Percentiles rank a stretch among this genome's conserved stretches.
These are phyloP conservation scores for Pantelozetes paolii DNA, from an alignment of 2,888 invertebrate species.

Conservation along the genomic window DNA sequence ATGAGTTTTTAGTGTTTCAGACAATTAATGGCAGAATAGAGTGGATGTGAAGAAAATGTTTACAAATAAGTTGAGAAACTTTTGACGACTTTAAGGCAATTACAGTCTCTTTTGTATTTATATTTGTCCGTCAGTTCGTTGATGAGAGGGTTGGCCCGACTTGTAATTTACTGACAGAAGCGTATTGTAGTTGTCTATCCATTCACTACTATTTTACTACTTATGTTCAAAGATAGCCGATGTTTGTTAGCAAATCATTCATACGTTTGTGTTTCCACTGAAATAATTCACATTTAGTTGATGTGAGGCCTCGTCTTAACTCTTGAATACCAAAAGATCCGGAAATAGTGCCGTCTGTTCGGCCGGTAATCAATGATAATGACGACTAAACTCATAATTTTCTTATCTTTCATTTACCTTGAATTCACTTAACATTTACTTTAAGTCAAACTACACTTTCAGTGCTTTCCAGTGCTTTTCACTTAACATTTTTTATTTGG, in stretches of 20 bases:
- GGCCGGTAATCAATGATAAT: constrained; percentile 26
- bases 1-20: too few relatives aligned
- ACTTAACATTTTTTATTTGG: too few relatives aligned
- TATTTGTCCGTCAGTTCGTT: constrained; percentile 8
- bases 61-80: not conserved
- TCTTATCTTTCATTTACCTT: constrained; percentile 36
- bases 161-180: constrained; percentile 36
- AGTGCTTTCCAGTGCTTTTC: too few relatives aligned
- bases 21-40: constrained; percentile 18
- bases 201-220: constrained; percentile 38
- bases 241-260: constrained; percentile 25
- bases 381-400: constrained; percentile 28
- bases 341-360: constrained; percentile 30
- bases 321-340: constrained; percentile 28
- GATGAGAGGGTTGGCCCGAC: constrained; percentile 30
- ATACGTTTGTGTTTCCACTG: not conserved
- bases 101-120: constrained; percentile 14
- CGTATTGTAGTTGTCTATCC: constrained; percentile 30
- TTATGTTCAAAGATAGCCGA: not conserved
- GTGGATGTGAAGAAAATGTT: not conserved
- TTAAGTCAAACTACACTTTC: not conserved
- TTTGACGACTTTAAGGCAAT: not conserved
- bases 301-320: constrained; percentile 18
- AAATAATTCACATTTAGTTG: constrained; percentile 18
- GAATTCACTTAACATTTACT: constrained; percentile 12